Percentiles rank a stretch among this genome's conserved stretches.
These are phyloP conservation scores for Laterallus jamaicensis DNA, from an alignment of 2,113 vertebrate genomes.

Conservation along the genomic window DNA sequence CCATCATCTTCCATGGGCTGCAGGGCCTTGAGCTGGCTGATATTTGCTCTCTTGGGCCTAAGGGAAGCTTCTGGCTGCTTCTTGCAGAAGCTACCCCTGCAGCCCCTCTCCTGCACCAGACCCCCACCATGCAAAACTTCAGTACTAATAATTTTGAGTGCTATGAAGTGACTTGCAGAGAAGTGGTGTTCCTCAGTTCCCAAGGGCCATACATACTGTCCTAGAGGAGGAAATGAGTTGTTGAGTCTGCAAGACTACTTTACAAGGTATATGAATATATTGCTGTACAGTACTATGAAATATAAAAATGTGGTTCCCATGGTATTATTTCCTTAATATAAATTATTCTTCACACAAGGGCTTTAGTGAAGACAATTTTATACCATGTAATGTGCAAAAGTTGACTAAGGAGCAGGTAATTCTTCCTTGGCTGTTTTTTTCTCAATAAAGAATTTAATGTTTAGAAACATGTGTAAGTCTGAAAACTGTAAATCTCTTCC, in stretches of 20 bases:
- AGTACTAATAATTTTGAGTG: background rate
- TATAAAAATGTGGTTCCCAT: background rate
- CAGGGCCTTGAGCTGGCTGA: too few relatives aligned
- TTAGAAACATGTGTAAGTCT: background rate
- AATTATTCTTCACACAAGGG: background rate
- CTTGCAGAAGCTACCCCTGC: too few relatives aligned
- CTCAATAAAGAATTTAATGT: background rate
- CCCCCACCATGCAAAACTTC: too few relatives aligned
- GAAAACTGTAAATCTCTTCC: background rate
- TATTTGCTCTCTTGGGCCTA: too few relatives aligned
- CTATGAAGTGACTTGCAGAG: background rate
- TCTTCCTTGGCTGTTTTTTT: background rate
- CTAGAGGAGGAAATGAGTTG: background rate
- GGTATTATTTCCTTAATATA: background rate
- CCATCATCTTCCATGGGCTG: too few relatives aligned
- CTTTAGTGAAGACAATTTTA: background rate
- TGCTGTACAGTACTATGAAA: background rate
- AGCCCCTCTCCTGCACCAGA: too few relatives aligned
- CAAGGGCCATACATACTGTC: background rate
- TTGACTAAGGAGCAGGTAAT: background rate
- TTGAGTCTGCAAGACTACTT: background rate
- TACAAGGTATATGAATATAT: background rate
- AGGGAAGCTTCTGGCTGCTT: too few relatives aligned
- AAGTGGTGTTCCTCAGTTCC: background rate
- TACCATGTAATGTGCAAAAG: background rate